Evolutionary conservation across 2,888 invertebrate species (phyloP).

Genomic region (Parochlus steinenii): DNA sequence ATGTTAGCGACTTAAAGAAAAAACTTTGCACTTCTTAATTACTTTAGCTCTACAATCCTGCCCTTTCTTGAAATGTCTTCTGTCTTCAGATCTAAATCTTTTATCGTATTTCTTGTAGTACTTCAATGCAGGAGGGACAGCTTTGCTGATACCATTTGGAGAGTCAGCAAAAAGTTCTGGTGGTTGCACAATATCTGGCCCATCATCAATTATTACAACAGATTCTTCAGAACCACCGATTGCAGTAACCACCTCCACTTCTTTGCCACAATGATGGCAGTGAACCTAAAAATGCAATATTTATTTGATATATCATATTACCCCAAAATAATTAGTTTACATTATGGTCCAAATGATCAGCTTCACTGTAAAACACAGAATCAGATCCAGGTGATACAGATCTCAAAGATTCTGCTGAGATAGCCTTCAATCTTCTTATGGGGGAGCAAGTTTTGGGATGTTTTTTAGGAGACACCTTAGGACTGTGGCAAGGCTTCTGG

Average conservation of each 20-base stretch:
- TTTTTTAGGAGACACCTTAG: slow-evolving; percentile 13
- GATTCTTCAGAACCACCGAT: slow-evolving; percentile 26
- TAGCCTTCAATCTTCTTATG: slow-evolving; percentile 49
- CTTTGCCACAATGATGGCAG: slow-evolving; percentile 71
- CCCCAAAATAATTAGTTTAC: too few relatives aligned
- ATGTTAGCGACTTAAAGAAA: slow-evolving; percentile 7
- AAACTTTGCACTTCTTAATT: slow-evolving; percentile 13
- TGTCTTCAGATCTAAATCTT: slow-evolving; percentile 57
- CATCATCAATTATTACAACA: slow-evolving; percentile 32
- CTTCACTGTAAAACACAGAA: slow-evolving; percentile 77
- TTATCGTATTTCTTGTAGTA: slow-evolving; percentile 65
- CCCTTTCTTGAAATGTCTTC: slow-evolving; percentile 33
- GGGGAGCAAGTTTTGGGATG: slow-evolving; percentile 35
- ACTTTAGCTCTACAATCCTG: slow-evolving; percentile 59
- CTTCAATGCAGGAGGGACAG: slow-evolving; percentile 35
- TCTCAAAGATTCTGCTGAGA: slow-evolving; percentile 71
- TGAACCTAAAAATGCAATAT: slow-evolving; percentile 36
- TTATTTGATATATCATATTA: neutral
- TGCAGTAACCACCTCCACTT: slow-evolving; percentile 46
- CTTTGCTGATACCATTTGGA: slow-evolving; percentile 34
- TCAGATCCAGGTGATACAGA: slow-evolving; percentile 85
- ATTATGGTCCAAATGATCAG: slow-evolving; percentile 36
- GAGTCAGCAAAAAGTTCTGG: slow-evolving; percentile 82
- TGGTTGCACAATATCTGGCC: slow-evolving; percentile 63
- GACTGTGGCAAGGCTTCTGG: neutral